phyloP scores from a whole-genome alignment of 2,797 vertebrate species.

The Synanceia verrucosa region DNA sequence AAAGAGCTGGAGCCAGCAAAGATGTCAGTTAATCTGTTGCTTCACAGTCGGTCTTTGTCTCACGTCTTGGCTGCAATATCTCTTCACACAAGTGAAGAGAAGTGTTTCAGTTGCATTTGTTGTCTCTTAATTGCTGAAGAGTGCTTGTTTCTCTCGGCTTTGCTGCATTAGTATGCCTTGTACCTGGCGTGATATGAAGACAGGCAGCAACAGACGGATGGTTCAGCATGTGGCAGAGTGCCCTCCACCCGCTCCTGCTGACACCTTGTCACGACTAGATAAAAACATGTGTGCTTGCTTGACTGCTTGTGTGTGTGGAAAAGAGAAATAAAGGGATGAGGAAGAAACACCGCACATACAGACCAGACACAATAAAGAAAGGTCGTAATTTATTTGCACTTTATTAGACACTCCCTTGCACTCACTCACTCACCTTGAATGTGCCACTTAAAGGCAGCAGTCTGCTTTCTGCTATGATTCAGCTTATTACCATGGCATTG shows the following conservation, averaged over 20 bases:
- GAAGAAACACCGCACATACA: neutral
- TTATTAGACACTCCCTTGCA: neutral
- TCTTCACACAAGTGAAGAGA: constrained; percentile 23
- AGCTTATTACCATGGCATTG: constrained; percentile 6
- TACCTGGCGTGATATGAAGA: constrained; percentile 50
- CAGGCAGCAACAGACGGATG: constrained; percentile 70
- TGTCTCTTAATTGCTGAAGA: constrained; percentile 13
- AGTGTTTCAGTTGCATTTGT: constrained; percentile 19
- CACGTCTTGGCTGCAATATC: constrained; percentile 39
- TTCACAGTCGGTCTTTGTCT: constrained; percentile 49
- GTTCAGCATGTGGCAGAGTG: constrained; percentile 67
- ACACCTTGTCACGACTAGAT: constrained; percentile 59
- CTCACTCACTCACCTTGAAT: neutral
- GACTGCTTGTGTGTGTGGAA: constrained; percentile 1
- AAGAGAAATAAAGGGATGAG: neutral
- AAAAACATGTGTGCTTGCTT: constrained; percentile 28
- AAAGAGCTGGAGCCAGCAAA: constrained; percentile 30
- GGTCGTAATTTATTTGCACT: neutral
- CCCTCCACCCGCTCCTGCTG: constrained; percentile 69
- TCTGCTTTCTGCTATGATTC: constrained; percentile 9
- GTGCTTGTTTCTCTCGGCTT: constrained; percentile 21
- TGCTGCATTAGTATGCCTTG: constrained; percentile 36
- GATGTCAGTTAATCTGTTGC: constrained; percentile 38
- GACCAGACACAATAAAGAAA: constrained; percentile 6
- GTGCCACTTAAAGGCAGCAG: neutral